phyloP scores from a whole-genome alignment of 2,888 invertebrate genomes.

The Pterobdella sp. region DNA sequence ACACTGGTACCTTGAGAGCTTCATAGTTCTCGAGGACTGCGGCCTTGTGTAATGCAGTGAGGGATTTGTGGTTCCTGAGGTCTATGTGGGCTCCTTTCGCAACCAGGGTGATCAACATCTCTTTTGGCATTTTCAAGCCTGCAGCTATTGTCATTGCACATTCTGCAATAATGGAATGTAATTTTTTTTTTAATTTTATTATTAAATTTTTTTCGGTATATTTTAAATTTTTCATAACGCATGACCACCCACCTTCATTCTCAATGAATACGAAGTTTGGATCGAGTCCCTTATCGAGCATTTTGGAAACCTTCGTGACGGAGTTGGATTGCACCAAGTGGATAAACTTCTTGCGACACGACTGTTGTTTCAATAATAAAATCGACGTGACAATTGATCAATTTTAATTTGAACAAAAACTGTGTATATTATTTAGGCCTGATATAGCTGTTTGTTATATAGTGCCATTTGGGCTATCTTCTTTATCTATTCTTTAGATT shows the following conservation, averaged over 20 bases:
- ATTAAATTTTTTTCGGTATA: too few species aligned
- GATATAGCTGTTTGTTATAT: too few species aligned
- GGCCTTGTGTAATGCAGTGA: slow-evolving; percentile 89
- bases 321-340: slow-evolving; percentile 87
- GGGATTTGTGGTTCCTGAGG: slow-evolving; percentile 78
- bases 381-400: not conserved
- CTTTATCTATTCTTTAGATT: too few species aligned
- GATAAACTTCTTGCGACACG: slow-evolving; percentile 82
- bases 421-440: too few species aligned
- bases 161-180: too few species aligned
- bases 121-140: slow-evolving; percentile 71
- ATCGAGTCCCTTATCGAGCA: slow-evolving; percentile 91
- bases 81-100: slow-evolving; percentile 94
- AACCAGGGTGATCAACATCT: slow-evolving; percentile 80
- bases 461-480: too few species aligned
- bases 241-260: slow-evolving; percentile 80
- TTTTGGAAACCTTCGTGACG: slow-evolving; percentile 88
- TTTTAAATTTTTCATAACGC: too few species aligned
- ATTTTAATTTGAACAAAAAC: not conserved
- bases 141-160: slow-evolving; percentile 91
- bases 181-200: too few species aligned
- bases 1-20: slow-evolving; percentile 46
- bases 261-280: slow-evolving; percentile 97
- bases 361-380: slow-evolving; percentile 54
- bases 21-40: slow-evolving; percentile 55